Percentiles rank a stretch among this genome's conserved stretches.
Conservation (phyloP, 2,888 invertebrate species). For the Drosophila heteroneura region DNA sequence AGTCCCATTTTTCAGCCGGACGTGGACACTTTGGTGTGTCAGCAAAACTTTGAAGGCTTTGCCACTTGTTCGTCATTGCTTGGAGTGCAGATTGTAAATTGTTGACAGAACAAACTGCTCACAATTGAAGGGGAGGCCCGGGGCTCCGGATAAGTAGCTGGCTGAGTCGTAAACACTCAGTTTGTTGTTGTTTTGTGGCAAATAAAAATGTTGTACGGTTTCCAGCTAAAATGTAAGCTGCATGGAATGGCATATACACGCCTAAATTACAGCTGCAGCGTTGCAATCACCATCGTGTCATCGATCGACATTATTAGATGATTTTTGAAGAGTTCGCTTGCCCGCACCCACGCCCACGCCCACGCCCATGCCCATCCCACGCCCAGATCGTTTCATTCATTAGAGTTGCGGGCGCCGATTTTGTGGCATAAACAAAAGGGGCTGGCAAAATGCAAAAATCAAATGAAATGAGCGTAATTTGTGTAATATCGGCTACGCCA, state of each 20-base stretch:
- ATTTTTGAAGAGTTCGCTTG: conserved; percentile 42
- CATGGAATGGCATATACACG: not conserved
- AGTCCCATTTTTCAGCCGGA: conserved; percentile 3
- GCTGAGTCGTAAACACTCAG: conserved; percentile 13
- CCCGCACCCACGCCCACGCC: conserved; percentile 14
- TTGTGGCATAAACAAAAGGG: conserved; percentile 62
- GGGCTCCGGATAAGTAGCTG: conserved; percentile 7
- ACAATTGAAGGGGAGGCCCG: conserved; percentile 13
- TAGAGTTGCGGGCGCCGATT: conserved; percentile 32
- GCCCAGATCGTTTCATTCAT: conserved; percentile 48
- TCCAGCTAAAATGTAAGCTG: conserved; percentile 10
- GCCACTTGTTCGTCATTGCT: conserved; percentile 22
- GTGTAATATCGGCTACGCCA: conserved; percentile 43
- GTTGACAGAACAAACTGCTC: conserved; percentile 32
- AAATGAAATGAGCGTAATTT: conserved; percentile 49
- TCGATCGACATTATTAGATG: conserved; percentile 59
- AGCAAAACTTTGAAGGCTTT: conserved; percentile 28
- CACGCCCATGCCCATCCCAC: not conserved
- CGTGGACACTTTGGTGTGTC: conserved; percentile 12
- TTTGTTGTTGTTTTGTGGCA: conserved; percentile 12
- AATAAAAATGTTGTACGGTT: conserved; percentile 30
- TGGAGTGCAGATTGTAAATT: conserved; percentile 33
- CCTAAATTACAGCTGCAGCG: conserved; percentile 8
- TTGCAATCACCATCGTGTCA: conserved; percentile 32
- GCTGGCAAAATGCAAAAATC: conserved; percentile 30